These are phyloP conservation scores for Bolinopsis microptera DNA, from an alignment of 37 sponge, comb jelly and placozoan genomes.

Conservation along the genomic window DNA sequence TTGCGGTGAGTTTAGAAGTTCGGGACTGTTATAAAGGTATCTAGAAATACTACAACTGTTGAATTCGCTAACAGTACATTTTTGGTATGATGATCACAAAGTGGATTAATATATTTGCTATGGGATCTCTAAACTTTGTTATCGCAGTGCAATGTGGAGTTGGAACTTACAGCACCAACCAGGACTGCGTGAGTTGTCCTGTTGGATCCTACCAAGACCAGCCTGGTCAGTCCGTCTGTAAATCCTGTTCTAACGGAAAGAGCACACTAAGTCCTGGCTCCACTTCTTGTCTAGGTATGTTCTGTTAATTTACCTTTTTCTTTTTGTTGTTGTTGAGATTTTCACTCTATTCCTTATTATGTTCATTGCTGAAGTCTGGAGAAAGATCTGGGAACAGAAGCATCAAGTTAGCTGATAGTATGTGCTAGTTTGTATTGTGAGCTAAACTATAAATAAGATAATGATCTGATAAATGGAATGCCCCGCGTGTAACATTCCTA, in stretches of 20 bases:
- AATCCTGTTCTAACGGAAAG: neutral
- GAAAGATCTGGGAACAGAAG: neutral
- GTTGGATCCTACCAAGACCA: neutral
- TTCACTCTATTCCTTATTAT: too few species aligned
- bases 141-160: conserved; percentile 18
- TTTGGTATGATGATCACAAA: neutral
- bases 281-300: neutral
- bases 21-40: neutral
- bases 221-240: conserved; percentile 22
- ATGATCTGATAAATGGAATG: too few species aligned
- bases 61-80: too few species aligned
- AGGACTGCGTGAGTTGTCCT: conserved; percentile 29
- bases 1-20: neutral
- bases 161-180: neutral
- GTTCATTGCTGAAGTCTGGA: too few species aligned
- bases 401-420: too few species aligned
- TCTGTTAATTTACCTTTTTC: neutral
- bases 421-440: too few species aligned
- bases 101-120: too few species aligned
- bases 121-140: too few species aligned
- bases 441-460: too few species aligned
- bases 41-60: too few species aligned
- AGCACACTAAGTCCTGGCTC: conserved; percentile 11
- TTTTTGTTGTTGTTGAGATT: too few species aligned
- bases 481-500: too few species aligned